Evolutionary conservation across 1,140 invertebrate genomes (phyloP), one percentile per base, ranked within the genome.

Genomic region (Homarus americanus): DNA sequence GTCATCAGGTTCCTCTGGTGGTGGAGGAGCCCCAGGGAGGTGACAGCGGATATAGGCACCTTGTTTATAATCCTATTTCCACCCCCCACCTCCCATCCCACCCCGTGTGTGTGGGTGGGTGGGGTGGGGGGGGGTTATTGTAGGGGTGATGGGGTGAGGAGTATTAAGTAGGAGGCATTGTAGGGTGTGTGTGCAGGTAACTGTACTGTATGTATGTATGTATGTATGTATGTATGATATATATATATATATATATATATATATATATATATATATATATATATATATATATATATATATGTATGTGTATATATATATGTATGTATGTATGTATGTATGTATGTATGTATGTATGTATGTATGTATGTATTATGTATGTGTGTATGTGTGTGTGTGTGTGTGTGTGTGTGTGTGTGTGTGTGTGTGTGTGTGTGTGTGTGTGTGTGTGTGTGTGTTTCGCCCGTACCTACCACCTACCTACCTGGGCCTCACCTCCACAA

Each of bases 221-320:
- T 49, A 49, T 49, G 12, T 49, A 49, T 49, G 12, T 12, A 49
- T 49, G 12, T 49, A 49, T 49, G 12, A 49, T 49, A 49, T 49
- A 49, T 49, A 49, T 49, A 49, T 49, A 49, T 49, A 49, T 49
- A 49, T 49, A 49, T 49, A 49, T 49, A 49, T 49, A 49, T 49
- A 49, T 49, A 49, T 49, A 49, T 49, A 49, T 49, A 49, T 49
- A 49, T 49, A 49, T 49, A 49, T 49, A 49, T 49, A 49, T 49
- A 49, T 49, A 49, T 49, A 49, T 49, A 49, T 49, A 49, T 72
- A n/a, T 72, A n/a, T 72, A n/a, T 72, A n/a, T 24, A 72, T 72
- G 7, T 72, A 72, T 72, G 7, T 72, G 20, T 72, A 72, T 34
- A n/a, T 72, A 72, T 72, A 72, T 72, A 72, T 72, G 20, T 24